These are phyloP conservation scores for Ganaspis sp. DNA, from an alignment of 1,140 invertebrate genomes.

Conservation along the genomic window DNA sequence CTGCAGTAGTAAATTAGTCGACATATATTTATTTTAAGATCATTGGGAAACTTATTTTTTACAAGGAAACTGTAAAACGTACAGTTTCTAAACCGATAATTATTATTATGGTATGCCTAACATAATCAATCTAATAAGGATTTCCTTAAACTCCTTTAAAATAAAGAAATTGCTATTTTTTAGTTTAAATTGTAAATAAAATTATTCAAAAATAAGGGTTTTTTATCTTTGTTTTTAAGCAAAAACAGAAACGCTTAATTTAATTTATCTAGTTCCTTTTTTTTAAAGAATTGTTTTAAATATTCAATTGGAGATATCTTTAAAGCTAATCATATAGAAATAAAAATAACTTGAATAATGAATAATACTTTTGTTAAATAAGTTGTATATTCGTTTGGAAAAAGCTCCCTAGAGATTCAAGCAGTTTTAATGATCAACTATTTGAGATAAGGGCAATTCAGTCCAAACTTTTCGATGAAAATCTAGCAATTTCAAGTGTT, in stretches of 20 bases:
- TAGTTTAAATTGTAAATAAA: too few species aligned
- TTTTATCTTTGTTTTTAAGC: too few species aligned
- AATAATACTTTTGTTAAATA: neutral
- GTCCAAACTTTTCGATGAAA: slow-evolving; percentile 69
- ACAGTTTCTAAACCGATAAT: neutral
- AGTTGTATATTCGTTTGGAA: neutral
- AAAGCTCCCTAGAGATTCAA: neutral
- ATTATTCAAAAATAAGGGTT: too few species aligned
- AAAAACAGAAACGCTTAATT: too few species aligned
- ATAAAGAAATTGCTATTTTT: too few species aligned
- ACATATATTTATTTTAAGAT: slow-evolving; percentile 32
- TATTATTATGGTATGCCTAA: neutral
- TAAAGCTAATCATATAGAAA: too few species aligned
- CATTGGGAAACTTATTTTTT: neutral
- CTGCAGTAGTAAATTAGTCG: slow-evolving; percentile 31
- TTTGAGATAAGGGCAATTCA: slow-evolving; percentile 64
- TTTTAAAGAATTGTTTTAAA: too few species aligned
- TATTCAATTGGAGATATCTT: too few species aligned
- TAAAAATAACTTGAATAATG: too few species aligned
- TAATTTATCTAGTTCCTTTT: too few species aligned
- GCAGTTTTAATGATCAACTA: slow-evolving; percentile 51
- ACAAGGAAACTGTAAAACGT: neutral
- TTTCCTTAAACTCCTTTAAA: too few species aligned
- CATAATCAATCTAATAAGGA: neutral
- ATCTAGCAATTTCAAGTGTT: slow-evolving; percentile 62